Conservation (phyloP, 2,888 invertebrate genomes). For the Griposia aprilina region DNA sequence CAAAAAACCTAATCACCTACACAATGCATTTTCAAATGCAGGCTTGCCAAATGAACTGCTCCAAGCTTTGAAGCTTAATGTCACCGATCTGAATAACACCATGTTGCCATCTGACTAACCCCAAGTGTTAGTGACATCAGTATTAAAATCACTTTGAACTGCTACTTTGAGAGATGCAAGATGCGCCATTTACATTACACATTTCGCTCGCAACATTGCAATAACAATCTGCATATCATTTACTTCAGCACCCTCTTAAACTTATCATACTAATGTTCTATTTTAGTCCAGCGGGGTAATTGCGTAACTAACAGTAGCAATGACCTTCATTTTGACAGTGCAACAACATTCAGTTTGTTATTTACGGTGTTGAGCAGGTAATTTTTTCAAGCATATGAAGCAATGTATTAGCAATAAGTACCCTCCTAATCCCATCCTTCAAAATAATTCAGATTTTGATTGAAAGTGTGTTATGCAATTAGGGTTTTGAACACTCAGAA, state of each 20-base stretch:
- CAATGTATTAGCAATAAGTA: no score
- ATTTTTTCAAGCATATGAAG: no score
- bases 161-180: conserved; percentile 7
- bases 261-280: conserved; percentile 24
- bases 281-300: conserved; percentile 16
- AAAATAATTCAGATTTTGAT: no score
- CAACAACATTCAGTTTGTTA: no score
- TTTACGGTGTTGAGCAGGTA: no score
- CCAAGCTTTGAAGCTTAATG: neutral
- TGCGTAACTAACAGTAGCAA: no score
- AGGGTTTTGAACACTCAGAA: no score
- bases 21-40: neutral
- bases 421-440: no score
- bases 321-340: no score
- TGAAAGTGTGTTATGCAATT: no score
- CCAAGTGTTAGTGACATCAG: neutral
- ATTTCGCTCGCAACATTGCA: conserved; percentile 22
- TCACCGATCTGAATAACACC: neutral
- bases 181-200: conserved; percentile 8
- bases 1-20: neutral
- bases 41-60: neutral
- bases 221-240: conserved; percentile 41
- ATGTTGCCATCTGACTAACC: neutral
- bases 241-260: conserved; percentile 16
- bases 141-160: conserved; percentile 29